These are phyloP conservation scores for Arctocebus calabarensis DNA, from an alignment of 2,797 vertebrate genomes.

Conservation along the genomic window DNA sequence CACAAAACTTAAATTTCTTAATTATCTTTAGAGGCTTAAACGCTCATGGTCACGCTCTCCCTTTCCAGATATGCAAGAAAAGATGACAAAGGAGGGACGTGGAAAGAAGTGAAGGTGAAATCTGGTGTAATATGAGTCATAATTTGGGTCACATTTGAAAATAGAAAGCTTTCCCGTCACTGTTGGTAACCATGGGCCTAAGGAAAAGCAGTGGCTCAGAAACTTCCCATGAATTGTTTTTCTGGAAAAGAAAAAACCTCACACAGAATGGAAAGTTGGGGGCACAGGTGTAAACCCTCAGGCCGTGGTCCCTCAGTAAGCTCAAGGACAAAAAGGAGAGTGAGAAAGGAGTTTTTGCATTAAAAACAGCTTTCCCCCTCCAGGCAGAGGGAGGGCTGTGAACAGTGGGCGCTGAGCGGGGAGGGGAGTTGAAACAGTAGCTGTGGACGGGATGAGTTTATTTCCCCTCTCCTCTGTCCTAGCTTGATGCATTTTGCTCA, in stretches of 20 bases:
- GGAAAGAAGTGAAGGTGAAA: constrained; percentile 65
- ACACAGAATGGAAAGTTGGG: constrained; percentile 70
- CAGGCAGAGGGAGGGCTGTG: neutral
- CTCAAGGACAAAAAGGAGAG: constrained; percentile 65
- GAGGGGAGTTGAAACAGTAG: constrained; percentile 31
- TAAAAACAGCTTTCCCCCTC: constrained; percentile 21
- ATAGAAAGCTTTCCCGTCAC: constrained; percentile 24
- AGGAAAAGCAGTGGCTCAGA: constrained; percentile 77
- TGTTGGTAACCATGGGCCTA: constrained; percentile 73
- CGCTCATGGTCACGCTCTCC: neutral
- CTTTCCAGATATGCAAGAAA: neutral
- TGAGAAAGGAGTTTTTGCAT: constrained; percentile 52
- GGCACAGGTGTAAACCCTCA: constrained; percentile 68
- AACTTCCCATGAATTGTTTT: constrained; percentile 73
- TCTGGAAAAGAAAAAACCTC: constrained; percentile 52
- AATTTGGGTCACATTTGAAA: constrained; percentile 75
- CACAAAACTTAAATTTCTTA: too few relatives aligned
- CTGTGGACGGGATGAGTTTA: constrained; percentile 40
- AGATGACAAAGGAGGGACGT: neutral
- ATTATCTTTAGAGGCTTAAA: neutral
- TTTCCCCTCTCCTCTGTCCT: constrained; percentile 30
- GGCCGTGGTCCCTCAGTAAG: constrained; percentile 61
- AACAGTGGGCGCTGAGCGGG: neutral
- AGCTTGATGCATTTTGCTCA: constrained; percentile 34
- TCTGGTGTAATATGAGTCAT: constrained; percentile 48